phyloP scores from a whole-genome alignment of 2,113 vertebrate species.

The Actinemys pallida region DNA sequence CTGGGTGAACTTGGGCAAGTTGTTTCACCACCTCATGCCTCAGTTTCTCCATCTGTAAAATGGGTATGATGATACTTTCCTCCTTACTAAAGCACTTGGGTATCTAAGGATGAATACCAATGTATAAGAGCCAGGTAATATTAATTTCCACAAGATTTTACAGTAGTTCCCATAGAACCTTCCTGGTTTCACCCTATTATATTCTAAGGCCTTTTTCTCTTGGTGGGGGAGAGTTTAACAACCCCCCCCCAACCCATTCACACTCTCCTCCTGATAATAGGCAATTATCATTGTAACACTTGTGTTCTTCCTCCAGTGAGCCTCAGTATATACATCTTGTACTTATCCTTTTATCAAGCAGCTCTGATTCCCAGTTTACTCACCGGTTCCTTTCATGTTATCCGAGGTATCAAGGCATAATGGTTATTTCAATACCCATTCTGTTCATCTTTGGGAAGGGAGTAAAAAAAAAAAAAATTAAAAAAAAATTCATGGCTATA shows the following conservation, averaged over 20 bases:
- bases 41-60: neutral
- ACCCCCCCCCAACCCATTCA: neutral
- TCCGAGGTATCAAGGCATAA: neutral
- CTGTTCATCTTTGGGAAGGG: neutral
- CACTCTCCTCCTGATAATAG: neutral
- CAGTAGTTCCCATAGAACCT: neutral
- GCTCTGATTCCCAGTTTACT: neutral
- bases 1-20: neutral
- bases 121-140: neutral
- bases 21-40: neutral
- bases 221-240: neutral
- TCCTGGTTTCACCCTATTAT: neutral
- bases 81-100: neutral
- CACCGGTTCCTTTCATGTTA: neutral
- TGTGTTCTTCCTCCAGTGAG: too few species aligned
- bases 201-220: neutral
- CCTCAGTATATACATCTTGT: too few species aligned
- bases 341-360: neutral
- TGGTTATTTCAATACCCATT: neutral
- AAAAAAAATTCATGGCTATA: neutral
- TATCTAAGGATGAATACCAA: neutral
- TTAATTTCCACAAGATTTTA: neutral
- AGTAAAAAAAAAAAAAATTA: neutral
- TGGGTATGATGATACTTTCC: neutral
- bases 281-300: neutral